phyloP scores from a whole-genome alignment of 2,113 vertebrate species.

The Macroglossus sobrinus region DNA sequence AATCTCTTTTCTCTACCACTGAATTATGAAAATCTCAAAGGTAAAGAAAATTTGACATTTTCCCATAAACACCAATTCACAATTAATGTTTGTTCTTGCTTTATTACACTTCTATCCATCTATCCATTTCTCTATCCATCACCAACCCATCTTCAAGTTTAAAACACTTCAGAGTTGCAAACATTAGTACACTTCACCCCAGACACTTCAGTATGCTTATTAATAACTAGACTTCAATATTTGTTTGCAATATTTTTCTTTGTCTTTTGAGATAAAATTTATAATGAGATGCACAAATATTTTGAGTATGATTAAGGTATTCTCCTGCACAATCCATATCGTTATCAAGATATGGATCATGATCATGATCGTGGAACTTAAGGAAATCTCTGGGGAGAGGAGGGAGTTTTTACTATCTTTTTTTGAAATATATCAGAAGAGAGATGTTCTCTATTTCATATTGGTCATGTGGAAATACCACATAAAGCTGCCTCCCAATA shows the following conservation, averaged over 20 bases:
- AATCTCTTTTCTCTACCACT: neutral
- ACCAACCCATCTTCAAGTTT: neutral
- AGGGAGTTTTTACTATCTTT: neutral
- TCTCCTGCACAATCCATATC: neutral
- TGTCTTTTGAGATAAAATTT: neutral
- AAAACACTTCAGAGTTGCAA: neutral
- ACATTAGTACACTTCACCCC: neutral
- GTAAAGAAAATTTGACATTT: neutral
- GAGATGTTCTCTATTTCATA: neutral
- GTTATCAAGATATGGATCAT: neutral
- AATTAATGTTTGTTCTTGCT: neutral
- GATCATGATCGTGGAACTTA: neutral
- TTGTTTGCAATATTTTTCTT: neutral
- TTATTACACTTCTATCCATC: neutral
- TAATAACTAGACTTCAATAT: neutral
- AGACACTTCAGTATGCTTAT: neutral
- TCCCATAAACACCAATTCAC: neutral
- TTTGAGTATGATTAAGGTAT: neutral
- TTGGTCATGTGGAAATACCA: neutral
- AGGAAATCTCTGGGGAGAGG: neutral
- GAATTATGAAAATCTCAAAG: neutral
- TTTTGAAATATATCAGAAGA: neutral
- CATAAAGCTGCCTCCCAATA: neutral
- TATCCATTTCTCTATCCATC: neutral
- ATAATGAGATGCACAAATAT: neutral